Base-by-base conservation (phyloP, 64 coral and sea anemone species). In the Porites australiensis region DNA sequence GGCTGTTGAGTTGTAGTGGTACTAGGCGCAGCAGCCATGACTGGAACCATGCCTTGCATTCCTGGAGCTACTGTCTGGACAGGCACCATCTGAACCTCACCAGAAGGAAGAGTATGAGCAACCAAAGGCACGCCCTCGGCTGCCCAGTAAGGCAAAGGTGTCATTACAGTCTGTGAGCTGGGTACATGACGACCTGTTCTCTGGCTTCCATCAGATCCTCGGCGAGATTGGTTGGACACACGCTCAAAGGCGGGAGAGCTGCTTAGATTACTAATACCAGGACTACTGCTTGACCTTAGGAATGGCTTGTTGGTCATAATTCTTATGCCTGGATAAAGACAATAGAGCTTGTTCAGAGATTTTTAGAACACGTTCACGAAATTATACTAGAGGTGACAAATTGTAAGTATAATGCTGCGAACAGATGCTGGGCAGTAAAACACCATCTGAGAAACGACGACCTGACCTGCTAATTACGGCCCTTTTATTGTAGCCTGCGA, bases 221-320 rank as follows among this genome's bases (percentile, higher is more conserved):
- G 81, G 61, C 81, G 81, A 66, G 61, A 5, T 1, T 62, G 47
- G 50, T 68, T 66, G 16, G 81, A 66, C 4, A 83, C 62, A 13
- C 44, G 81, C 63, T 83, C 81, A 50, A 83, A 83, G 60, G 81
- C 81, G 10, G 81, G 62, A 13, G 81, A 83, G 47, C 44, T 37
- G 13, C 61, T 50, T 6, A 83, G 15, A 64, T 68, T 65, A 44
- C 81, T 67, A 11, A 83, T n/a, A 8, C 89, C 89, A 51, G 89
- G 89, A 37, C 89, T 91, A 14, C 89, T 91, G 23, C 68, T 74
- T 55, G 89, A 91, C 21, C 89, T 64, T 12, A 23, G 58, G 23
- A 91, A 83, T 72, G 81, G 58, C 19, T 83, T 91, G 69, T 75
- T 91, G 52, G 89, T 82, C 89, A 91, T 91, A 11, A 91, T 91